A percentile compares a stretch with the other conserved stretches of the same genome.
phyloP scores from a whole-genome alignment of 2,113 vertebrate genomes.

The Nymphicus hollandicus region DNA sequence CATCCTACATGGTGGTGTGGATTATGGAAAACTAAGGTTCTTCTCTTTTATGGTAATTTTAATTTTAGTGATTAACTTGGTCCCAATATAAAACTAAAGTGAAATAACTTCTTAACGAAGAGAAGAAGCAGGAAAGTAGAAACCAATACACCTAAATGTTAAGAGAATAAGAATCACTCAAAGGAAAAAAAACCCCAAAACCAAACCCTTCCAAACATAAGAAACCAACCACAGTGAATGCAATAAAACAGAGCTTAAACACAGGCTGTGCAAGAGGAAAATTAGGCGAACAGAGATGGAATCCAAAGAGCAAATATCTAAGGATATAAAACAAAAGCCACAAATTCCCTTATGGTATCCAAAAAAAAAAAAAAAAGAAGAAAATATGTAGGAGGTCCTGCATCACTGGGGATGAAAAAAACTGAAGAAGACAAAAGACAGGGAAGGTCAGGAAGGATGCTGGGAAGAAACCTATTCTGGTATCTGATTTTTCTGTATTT shows the following conservation, averaged over 20 bases:
- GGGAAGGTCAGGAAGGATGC: background rate
- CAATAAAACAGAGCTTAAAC: background rate
- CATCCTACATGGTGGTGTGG: background rate
- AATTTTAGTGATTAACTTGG: background rate
- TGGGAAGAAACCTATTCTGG: background rate
- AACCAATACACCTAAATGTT: background rate
- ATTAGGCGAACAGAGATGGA: background rate
- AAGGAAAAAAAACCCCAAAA: background rate
- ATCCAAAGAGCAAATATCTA: background rate
- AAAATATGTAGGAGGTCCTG: background rate
- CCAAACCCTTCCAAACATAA: background rate
- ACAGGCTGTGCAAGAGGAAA: background rate
- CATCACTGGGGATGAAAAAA: background rate
- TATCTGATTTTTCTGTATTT: background rate
- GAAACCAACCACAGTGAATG: background rate
- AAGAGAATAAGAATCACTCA: background rate
- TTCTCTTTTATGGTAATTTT: background rate
- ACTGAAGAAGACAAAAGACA: background rate
- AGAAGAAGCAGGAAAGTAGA: background rate
- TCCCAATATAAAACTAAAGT: background rate
- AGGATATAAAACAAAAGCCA: conserved; percentile 2
- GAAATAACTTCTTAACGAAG: background rate
- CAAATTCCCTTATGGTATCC: background rate
- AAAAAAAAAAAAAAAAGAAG: background rate
- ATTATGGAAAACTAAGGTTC: background rate